Evolutionary conservation across 2,113 vertebrate genomes (phyloP).

Genomic region (Smithornis capensis): DNA sequence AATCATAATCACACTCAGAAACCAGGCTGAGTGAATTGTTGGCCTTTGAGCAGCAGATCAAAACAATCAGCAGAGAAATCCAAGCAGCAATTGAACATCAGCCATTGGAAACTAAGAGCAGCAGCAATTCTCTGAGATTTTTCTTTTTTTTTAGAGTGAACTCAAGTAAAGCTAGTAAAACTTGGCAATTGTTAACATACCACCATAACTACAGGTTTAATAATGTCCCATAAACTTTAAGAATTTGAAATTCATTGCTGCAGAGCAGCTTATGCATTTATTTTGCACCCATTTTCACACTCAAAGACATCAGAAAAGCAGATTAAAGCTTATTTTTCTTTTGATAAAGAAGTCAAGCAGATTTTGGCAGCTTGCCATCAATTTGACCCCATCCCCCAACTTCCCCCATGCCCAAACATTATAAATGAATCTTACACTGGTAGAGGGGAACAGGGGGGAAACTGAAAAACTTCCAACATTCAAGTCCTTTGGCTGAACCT

Average conservation of each 20-base stretch:
- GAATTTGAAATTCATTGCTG: constrained; percentile 8
- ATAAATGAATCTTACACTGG: constrained; percentile 56
- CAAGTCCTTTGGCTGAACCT: constrained; percentile 70
- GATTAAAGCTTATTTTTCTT: constrained; percentile 58
- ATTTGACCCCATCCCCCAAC: constrained; percentile 13
- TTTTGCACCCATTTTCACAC: constrained; percentile 50
- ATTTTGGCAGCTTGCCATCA: constrained; percentile 47
- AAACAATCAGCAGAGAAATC: constrained; percentile 26
- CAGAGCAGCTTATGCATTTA: background rate
- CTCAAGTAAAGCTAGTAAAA: constrained; percentile 39
- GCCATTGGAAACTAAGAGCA: constrained; percentile 24
- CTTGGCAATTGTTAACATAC: constrained; percentile 31
- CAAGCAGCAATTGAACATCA: background rate
- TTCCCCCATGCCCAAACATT: background rate
- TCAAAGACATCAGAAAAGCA: constrained; percentile 50
- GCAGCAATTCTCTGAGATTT: background rate
- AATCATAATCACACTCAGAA: background rate
- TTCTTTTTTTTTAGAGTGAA: background rate
- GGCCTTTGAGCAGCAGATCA: constrained; percentile 26
- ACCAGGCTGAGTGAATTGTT: background rate
- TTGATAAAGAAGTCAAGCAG: constrained; percentile 49
- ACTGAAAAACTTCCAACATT: constrained; percentile 12
- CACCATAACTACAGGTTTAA: constrained; percentile 19
- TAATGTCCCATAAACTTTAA: constrained; percentile 2
- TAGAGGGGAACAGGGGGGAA: background rate